Evolutionary conservation across 1,140 invertebrate genomes (phyloP).

Genomic region (Halesus radiatus): DNA sequence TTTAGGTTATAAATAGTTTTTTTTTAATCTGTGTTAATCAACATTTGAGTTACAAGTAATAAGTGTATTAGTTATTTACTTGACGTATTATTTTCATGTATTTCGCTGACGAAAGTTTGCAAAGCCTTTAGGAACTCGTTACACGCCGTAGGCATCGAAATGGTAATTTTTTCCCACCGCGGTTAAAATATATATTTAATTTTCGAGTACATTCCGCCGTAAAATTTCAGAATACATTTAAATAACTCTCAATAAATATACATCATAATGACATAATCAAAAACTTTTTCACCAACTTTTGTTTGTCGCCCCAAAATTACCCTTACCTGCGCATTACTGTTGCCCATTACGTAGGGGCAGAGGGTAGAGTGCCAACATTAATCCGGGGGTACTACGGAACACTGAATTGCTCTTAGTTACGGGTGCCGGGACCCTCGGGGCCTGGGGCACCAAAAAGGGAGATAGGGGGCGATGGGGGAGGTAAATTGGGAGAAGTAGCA

Average conservation of each 20-base stretch:
- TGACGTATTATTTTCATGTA: too few relatives aligned
- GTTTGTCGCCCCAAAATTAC: slow-evolving; percentile 11
- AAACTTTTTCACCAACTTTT: slow-evolving; percentile 30
- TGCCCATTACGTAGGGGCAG: slow-evolving; percentile 47
- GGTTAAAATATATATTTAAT: background rate
- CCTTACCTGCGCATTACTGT: slow-evolving; percentile 45
- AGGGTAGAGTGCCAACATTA: slow-evolving; percentile 45
- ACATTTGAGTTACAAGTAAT: too few relatives aligned
- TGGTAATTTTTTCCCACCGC: background rate
- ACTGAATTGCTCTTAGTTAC: slow-evolving; percentile 55
- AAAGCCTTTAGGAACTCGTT: background rate
- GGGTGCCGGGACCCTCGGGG: slow-evolving; percentile 26
- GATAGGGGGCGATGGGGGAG: background rate
- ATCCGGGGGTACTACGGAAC: slow-evolving; percentile 51
- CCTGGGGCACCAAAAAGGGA: slow-evolving; percentile 34
- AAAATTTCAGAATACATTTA: slow-evolving; percentile 9
- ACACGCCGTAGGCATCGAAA: background rate
- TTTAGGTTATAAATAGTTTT: too few relatives aligned
- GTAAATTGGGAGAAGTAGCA: slow-evolving; percentile 9
- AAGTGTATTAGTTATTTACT: too few relatives aligned
- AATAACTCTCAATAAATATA: slow-evolving; percentile 12
- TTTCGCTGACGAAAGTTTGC: background rate
- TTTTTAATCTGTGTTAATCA: too few relatives aligned
- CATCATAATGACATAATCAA: slow-evolving; percentile 25
- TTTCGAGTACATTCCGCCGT: background rate